Conservation (phyloP, 2,888 invertebrate species). For the Drosophila anomelani region DNA sequence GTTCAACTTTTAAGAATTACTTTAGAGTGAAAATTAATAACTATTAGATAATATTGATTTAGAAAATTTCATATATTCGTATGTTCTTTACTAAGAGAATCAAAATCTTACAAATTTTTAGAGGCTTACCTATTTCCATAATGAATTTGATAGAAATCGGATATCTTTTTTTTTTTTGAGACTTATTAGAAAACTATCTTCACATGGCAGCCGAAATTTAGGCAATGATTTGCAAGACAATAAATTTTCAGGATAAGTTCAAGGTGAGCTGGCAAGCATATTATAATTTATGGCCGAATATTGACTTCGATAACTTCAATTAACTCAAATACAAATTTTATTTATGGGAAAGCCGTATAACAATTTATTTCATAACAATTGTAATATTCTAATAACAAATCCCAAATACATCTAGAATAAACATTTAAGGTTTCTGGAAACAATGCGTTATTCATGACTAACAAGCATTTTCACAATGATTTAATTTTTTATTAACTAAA, state of each 20-base stretch:
- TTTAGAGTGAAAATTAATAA: too few species aligned
- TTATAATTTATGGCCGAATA: neutral
- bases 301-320: neutral
- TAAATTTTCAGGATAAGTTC: too few species aligned
- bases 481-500: slow-evolving; percentile 1
- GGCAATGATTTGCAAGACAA: neutral
- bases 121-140: neutral
- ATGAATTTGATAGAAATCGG: neutral
- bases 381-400: neutral
- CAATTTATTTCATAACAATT: too few species aligned
- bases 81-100: neutral
- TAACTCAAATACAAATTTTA: too few species aligned
- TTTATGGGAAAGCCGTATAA: too few species aligned
- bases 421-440: neutral
- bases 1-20: neutral
- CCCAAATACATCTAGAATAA: neutral
- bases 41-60: too few species aligned
- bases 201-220: neutral
- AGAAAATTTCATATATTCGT: neutral
- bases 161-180: neutral
- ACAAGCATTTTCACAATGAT: neutral
- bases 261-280: neutral
- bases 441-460: neutral
- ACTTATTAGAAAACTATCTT: too few species aligned
- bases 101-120: neutral